A percentile compares a stretch with the other conserved stretches of the same genome.
These are phyloP conservation scores for Orius laevigatus DNA, from an alignment of 1,140 invertebrate genomes.

Conservation along the genomic window DNA sequence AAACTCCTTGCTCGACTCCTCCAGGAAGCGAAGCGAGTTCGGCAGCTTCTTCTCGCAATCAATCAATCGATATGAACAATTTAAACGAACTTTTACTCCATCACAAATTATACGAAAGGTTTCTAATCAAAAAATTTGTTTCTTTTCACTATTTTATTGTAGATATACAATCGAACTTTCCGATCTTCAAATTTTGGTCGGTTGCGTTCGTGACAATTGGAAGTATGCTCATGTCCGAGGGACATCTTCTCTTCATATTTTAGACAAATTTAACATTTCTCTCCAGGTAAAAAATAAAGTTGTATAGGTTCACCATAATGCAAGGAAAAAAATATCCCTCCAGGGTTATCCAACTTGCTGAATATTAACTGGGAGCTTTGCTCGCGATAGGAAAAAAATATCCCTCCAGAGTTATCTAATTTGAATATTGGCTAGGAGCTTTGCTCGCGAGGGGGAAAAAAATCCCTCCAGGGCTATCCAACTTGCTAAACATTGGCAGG, in stretches of 20 bases:
- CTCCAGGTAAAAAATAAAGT: conserved; percentile 36
- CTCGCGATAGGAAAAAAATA: too few species aligned
- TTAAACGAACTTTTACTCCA: conserved; percentile 49
- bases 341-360: too few species aligned
- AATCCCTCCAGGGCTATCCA: too few species aligned
- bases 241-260: conserved; percentile 65
- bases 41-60: conserved; percentile 14
- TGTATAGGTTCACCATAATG: not conserved
- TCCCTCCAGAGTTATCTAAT: too few species aligned
- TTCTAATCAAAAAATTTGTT: not conserved
- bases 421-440: too few species aligned
- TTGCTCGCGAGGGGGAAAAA: too few species aligned
- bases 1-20: conserved; percentile 85
- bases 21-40: conserved; percentile 52
- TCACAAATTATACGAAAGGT: conserved; percentile 57
- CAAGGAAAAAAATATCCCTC: too few species aligned
- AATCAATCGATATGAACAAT: conserved; percentile 22
- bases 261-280: conserved; percentile 82
- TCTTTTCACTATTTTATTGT: not conserved
- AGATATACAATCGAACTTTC: conserved; percentile 68
- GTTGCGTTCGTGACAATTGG: conserved; percentile 76
- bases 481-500: too few species aligned
- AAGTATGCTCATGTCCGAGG: conserved; percentile 67
- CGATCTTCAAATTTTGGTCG: conserved; percentile 76
- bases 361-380: too few species aligned